Conservation (phyloP, 2,797 vertebrate species). For the Alosa sapidissima region DNA sequence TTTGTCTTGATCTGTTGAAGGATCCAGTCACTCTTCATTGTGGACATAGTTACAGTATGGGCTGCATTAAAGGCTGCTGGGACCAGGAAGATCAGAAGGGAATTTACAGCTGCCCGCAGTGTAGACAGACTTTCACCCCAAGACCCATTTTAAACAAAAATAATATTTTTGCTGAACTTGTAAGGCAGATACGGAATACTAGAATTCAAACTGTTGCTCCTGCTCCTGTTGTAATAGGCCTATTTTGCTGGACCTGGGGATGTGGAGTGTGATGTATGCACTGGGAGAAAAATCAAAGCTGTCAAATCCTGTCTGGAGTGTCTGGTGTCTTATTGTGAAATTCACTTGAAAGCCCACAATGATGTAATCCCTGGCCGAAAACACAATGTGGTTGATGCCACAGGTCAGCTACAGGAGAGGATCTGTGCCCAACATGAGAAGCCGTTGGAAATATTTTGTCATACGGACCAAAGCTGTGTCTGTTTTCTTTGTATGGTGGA, state of each 20-base stretch:
- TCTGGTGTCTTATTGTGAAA: slow-evolving; percentile 49
- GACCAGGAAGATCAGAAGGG: slow-evolving; percentile 23
- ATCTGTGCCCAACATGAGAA: background rate
- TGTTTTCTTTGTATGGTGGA: slow-evolving; percentile 11
- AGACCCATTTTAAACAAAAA: slow-evolving; percentile 42
- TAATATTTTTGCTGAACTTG: slow-evolving; percentile 40
- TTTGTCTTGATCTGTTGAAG: slow-evolving; percentile 46
- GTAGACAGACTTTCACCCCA: slow-evolving; percentile 33
- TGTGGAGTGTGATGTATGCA: slow-evolving; percentile 80
- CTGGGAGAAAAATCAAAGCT: slow-evolving; percentile 78
- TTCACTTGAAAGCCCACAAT: slow-evolving; percentile 72
- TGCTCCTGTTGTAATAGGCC: background rate
- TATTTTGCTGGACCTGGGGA: slow-evolving; percentile 16
- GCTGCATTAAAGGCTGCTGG: slow-evolving; percentile 46
- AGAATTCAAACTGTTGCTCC: background rate
- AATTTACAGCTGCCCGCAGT: slow-evolving; percentile 47
- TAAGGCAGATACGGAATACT: slow-evolving; percentile 29
- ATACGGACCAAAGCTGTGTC: background rate
- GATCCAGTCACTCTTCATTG: slow-evolving; percentile 46
- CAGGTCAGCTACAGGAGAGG: background rate
- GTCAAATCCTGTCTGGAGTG: slow-evolving; percentile 78
- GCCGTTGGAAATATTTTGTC: background rate
- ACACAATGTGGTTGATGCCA: background rate
- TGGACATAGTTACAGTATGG: slow-evolving; percentile 48
- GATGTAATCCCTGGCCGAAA: slow-evolving; percentile 49